Evolutionary conservation across 1,140 invertebrate genomes (phyloP).

Genomic region (Pseudomyrmex sp.): DNA sequence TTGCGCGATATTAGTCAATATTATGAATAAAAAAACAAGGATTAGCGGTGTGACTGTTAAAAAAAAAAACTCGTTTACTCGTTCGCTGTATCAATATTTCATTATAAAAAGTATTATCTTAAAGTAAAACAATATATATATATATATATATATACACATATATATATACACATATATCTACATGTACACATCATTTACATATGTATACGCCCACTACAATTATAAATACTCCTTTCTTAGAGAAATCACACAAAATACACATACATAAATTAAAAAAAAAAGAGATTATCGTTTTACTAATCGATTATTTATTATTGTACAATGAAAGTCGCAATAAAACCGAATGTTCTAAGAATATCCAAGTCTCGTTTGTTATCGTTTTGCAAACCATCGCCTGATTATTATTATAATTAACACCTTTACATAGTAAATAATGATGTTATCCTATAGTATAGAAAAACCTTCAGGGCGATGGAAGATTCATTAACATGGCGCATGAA

Average conservation of each 20-base stretch:
- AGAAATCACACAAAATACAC: slow-evolving; percentile 19
- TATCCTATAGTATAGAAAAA: slow-evolving; percentile 14
- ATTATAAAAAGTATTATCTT: slow-evolving; percentile 50
- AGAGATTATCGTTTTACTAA: slow-evolving; percentile 79
- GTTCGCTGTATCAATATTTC: slow-evolving; percentile 70
- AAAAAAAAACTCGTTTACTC: slow-evolving; percentile 70
- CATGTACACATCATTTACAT: slow-evolving; percentile 27
- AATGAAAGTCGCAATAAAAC: slow-evolving; percentile 83
- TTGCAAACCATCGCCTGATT: slow-evolving; percentile 37
- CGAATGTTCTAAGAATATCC: slow-evolving; percentile 78
- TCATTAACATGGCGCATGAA: slow-evolving; percentile 14
- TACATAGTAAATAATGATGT: slow-evolving; percentile 18
- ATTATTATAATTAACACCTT: slow-evolving; percentile 13
- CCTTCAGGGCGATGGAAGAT: slow-evolving; percentile 18
- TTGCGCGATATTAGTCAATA: slow-evolving; percentile 1
- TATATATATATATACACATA: slow-evolving; percentile 43
- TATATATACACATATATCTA: slow-evolving; percentile 54
- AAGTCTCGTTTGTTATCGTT: slow-evolving; percentile 78
- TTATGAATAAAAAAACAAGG: slow-evolving; percentile 11
- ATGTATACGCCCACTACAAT: slow-evolving; percentile 8
- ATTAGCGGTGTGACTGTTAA: slow-evolving; percentile 3
- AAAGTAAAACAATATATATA: slow-evolving; percentile 50
- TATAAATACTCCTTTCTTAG: slow-evolving; percentile 33
- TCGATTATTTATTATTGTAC: slow-evolving; percentile 84
- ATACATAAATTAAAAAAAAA: slow-evolving; percentile 32